phyloP scores from a whole-genome alignment of 2,888 invertebrate genomes.

The Anthophora plumipes region DNA sequence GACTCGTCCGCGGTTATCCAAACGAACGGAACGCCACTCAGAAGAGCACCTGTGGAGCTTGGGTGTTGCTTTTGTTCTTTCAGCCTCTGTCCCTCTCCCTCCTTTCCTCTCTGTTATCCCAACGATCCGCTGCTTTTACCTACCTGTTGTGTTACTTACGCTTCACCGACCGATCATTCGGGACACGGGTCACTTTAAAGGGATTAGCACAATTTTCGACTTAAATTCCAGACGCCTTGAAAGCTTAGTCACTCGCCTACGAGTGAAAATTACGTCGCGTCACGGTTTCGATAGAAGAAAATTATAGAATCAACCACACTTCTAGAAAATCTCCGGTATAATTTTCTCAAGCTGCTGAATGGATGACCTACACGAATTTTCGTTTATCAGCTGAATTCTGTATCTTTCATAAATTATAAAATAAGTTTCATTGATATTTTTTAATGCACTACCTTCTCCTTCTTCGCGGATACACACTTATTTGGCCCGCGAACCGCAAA shows the following conservation, averaged over 20 bases:
- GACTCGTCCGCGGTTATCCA: constrained; percentile 74
- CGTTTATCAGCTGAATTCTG: not conserved
- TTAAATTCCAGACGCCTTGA: constrained; percentile 35
- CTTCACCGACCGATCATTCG: constrained; percentile 70
- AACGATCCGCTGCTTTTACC: constrained; percentile 58
- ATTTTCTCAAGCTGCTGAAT: not conserved
- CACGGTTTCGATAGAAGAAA: constrained; percentile 76
- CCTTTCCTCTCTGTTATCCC: constrained; percentile 44
- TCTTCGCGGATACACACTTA: constrained; percentile 33
- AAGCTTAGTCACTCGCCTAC: constrained; percentile 40
- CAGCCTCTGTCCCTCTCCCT: constrained; percentile 44
- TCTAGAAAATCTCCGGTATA: constrained; percentile 38
- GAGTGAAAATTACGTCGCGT: constrained; percentile 66
- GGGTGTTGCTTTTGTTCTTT: constrained; percentile 77
- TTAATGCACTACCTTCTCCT: not conserved
- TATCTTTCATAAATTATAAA: no score
- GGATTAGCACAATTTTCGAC: constrained; percentile 77
- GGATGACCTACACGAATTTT: constrained; percentile 37
- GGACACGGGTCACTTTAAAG: constrained; percentile 74
- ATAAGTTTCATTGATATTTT: not conserved
- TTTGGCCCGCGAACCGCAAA: constrained; percentile 38
- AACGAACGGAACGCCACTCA: constrained; percentile 72
- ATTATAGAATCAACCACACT: constrained; percentile 60
- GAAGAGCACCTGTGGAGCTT: constrained; percentile 81
- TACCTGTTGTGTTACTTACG: constrained; percentile 77